Base-by-base conservation (phyloP, 2,797 vertebrate genomes). In the Melanogrammus aeglefinus region DNA sequence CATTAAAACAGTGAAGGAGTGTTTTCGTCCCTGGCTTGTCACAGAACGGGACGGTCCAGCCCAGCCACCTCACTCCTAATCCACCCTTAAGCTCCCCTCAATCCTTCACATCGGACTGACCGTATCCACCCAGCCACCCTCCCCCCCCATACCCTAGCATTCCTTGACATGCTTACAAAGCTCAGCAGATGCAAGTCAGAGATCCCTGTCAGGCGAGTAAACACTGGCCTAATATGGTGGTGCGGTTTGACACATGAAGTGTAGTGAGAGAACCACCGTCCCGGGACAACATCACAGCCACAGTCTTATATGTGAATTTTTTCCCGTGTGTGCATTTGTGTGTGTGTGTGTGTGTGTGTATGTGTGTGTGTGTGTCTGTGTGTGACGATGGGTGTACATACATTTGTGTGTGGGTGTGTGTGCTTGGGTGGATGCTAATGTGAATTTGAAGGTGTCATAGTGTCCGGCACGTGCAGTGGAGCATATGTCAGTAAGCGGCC, bases 211-310 rank as follows among this genome's bases (percentile, higher is more conserved):
- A 79, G 75, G 27, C 36, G 57, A 84, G 78, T 74, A 81, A 86
- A 81, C 13, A 27, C 76, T 84, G 41, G 38, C 83, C 87, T 90
- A 87, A 90, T 89, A 88, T 77, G 88, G 87, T 74, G 27, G 18
- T 77, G n/a, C 36, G 78, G 76, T 75, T 76, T 78, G 75, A 57
- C 63, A 69, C 63, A 27, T 69, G 8, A 24, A 9, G 21, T 2
- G 57, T n/a, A 51, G 47, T 10, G 63, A 69, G 63, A 69, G 63
- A 69, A 27, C n/a, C 63, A 7, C 24, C 2, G 24, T 69, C 57
- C 57, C 57, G 8, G 57, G 57, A 66, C 57, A 10, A 10, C 57
- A 24, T 27, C 63, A 27, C n/a, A 69, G 63, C 63, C 3, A 63
- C 57, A 63, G 57, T 27, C 63, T 27, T 27, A 69, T 69, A 69